Evolutionary conservation across 92 coral and sea anemone genomes (phyloP), one percentile per base, ranked within the genome.

Genomic region (Paramuricea clavata): DNA sequence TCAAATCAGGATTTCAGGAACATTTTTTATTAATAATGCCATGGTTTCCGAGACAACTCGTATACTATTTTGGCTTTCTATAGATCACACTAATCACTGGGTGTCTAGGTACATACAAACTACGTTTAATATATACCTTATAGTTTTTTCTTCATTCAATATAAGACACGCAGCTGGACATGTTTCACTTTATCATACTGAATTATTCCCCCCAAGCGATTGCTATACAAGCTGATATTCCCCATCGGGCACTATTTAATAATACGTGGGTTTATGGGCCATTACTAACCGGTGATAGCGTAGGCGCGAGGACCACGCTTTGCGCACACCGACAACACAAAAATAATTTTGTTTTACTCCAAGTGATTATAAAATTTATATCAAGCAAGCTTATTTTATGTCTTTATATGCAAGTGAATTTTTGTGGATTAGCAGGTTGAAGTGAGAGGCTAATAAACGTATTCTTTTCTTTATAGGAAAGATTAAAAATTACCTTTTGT

Each of bases 241-340:
- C 11, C 27, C 27, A 54, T 1, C 27, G 23, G 62, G 62, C 17
- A 54, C 62, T 54, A 21, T 54, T 54, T 54, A 54, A 54, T 54
- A 54, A 54, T 54, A 54, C 62, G 62, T 54, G 62, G 62, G 62
- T 54, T 47, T 65, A 28, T 65, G 35, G n/a, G 39, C 41, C 19
- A 65, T 30, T 33, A 3, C n/a, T 21, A 65, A 65, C 72, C n/a
- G 72, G 72, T 65, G 36, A 27, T 25, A 15, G 72, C 41, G 72
- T 65, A 65, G 72, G 72, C 72, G 72, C 22, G 6, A 2, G 68
- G 16, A 19, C 35, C 35, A 0, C 39, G 72, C 72, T 65, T 30
- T 13, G 36, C 39, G 22, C 0, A 28, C 1, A 6, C 15, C 72
- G 16, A 9, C 39, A 27, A 30, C 16, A 65, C 36, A 28, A 15